These are phyloP conservation scores for Leptodirus hochenwartii DNA, from an alignment of 2,888 invertebrate genomes.

Conservation along the genomic window DNA sequence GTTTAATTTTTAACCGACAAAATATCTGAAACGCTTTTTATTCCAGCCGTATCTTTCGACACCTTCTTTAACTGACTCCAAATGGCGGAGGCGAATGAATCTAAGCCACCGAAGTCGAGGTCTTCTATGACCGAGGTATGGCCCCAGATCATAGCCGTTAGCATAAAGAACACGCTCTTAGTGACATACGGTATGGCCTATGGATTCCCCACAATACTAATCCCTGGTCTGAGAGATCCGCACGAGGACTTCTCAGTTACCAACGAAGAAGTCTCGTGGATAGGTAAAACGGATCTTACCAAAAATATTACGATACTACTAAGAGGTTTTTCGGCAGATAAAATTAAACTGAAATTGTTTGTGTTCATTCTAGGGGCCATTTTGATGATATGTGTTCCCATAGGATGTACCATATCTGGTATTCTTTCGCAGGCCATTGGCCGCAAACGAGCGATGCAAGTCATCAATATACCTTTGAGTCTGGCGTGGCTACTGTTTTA, in stretches of 20 bases:
- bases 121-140: constrained; percentile 28
- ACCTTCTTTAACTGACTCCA: too few species aligned
- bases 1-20: too few species aligned
- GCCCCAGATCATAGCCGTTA: constrained; percentile 61
- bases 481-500: constrained; percentile 57
- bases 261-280: constrained; percentile 53
- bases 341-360: too few species aligned
- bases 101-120: too few species aligned
- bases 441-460: constrained; percentile 55
- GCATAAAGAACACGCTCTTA: constrained; percentile 60
- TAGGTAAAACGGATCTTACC: constrained; percentile 32
- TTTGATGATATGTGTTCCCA: constrained; percentile 59
- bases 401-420: constrained; percentile 62
- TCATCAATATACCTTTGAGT: constrained; percentile 55
- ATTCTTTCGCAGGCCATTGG: constrained; percentile 51
- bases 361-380: constrained; percentile 44
- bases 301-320: background rate
- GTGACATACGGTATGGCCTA: constrained; percentile 64
- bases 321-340: too few species aligned
- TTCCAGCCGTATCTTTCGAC: too few species aligned
- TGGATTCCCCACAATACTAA: constrained; percentile 65
- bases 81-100: too few species aligned
- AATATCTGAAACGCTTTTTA: too few species aligned
- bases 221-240: constrained; percentile 44
- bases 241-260: constrained; percentile 30